A percentile compares a stretch with the other conserved stretches of the same genome.
Evolutionary conservation across 2,888 invertebrate genomes (phyloP).

Genomic region (Auanema freiburgensis): DNA sequence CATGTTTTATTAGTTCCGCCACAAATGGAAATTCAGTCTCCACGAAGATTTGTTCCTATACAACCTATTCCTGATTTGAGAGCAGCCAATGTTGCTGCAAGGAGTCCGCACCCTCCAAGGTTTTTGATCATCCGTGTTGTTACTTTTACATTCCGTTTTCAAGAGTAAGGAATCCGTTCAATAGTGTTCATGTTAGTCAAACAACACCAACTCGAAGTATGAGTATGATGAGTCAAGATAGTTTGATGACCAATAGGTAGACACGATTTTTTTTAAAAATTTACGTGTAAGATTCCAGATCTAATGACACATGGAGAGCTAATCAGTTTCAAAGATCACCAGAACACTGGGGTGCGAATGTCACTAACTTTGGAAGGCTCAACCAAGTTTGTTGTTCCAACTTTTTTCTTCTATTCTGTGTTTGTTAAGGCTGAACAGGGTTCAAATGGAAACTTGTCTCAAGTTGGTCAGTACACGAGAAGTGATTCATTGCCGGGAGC

Average conservation of each 20-base stretch:
- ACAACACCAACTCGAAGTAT: constrained; percentile 33
- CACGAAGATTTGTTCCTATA: constrained; percentile 57
- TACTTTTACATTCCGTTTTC: not conserved
- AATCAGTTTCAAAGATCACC: constrained; percentile 6
- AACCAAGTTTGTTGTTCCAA: constrained; percentile 3
- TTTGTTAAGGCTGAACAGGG: constrained; percentile 15
- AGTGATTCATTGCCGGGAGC: constrained; percentile 44
- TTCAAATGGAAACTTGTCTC: constrained; percentile 22
- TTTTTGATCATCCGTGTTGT: not conserved
- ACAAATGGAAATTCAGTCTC: constrained; percentile 37
- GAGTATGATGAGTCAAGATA: constrained; percentile 49
- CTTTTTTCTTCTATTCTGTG: not conserved
- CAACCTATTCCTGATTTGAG: constrained; percentile 54
- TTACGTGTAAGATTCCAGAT: not conserved
- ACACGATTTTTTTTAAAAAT: not conserved
- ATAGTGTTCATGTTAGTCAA: constrained; percentile 19
- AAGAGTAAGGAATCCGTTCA: constrained; percentile 20
- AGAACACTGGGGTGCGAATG: constrained; percentile 18
- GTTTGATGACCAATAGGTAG: constrained; percentile 33
- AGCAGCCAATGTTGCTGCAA: constrained; percentile 53
- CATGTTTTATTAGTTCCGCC: constrained; percentile 16
- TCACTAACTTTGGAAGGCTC: constrained; percentile 35
- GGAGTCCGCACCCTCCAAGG: constrained; percentile 49
- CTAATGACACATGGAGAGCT: not conserved
- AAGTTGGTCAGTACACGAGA: constrained; percentile 20